Evolutionary conservation across 1,140 invertebrate genomes (phyloP).

Genomic region (Leptopilina clavipes): DNA sequence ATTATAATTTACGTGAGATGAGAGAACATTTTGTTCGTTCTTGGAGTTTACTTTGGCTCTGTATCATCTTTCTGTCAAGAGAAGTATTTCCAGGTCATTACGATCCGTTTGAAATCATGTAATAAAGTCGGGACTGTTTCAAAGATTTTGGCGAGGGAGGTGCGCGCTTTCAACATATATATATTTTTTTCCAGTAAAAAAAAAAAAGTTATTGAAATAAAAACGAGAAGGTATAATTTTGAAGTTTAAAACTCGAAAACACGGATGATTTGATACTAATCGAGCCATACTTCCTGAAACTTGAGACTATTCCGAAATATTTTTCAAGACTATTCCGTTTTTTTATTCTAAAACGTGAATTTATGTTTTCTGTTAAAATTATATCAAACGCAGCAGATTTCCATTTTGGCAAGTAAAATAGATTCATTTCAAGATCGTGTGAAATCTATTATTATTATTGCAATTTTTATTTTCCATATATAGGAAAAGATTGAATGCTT

Average conservation of each 20-base stretch:
- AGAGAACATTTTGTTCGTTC: neutral
- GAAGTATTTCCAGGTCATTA: slow-evolving; percentile 40
- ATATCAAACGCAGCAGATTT: no score
- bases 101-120: slow-evolving; percentile 25
- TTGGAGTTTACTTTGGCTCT: slow-evolving; percentile 13
- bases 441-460: no score
- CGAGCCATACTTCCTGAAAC: slow-evolving; percentile 37
- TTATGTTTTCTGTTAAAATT: no score
- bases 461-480: neutral
- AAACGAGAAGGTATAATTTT: slow-evolving; percentile 53
- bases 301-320: no score
- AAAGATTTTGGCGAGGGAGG: slow-evolving; percentile 15
- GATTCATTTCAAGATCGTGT: no score
- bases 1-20: neutral
- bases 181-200: neutral
- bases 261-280: slow-evolving; percentile 28
- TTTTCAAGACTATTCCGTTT: no score
- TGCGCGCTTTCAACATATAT: slow-evolving; percentile 1
- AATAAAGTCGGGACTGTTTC: slow-evolving; percentile 19
- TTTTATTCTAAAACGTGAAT: no score
- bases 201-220: slow-evolving; percentile 37
- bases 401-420: no score
- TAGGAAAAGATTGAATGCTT: neutral
- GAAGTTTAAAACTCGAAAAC: slow-evolving; percentile 50
- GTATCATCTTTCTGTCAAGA: slow-evolving; percentile 4